Conservation (phyloP, 2,113 vertebrate genomes). For the Corynorhinus townsendii region DNA sequence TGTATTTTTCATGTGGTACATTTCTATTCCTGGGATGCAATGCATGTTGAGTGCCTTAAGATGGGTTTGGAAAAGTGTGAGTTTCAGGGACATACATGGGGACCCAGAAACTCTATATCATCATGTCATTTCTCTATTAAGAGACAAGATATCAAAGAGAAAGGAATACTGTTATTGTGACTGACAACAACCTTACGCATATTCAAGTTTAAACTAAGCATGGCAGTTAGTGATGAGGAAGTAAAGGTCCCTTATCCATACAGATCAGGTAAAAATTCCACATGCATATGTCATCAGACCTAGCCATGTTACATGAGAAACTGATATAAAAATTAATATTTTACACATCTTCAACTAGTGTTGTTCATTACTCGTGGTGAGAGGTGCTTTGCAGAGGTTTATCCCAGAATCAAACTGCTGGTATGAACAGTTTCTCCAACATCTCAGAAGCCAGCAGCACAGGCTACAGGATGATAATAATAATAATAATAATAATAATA, state of each 20-base stretch:
- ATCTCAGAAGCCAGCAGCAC: neutral
- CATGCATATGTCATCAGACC: neutral
- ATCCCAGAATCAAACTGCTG: neutral
- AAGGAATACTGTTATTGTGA: neutral
- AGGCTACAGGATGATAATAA: too few species aligned
- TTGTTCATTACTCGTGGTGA: too few species aligned
- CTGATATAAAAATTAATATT: neutral
- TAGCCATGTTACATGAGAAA: neutral
- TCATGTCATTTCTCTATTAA: neutral
- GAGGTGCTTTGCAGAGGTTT: neutral
- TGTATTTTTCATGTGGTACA: neutral
- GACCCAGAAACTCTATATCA: neutral
- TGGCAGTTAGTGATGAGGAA: neutral
- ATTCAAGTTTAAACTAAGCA: neutral
- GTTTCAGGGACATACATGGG: neutral
- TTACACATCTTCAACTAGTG: neutral
- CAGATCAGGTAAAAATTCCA: neutral
- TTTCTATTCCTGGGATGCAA: neutral
- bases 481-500: too few species aligned
- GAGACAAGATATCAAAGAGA: neutral
- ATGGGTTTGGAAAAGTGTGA: neutral
- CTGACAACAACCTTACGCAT: neutral
- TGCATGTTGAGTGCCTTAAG: neutral
- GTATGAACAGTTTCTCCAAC: neutral
- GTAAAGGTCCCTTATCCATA: neutral